Conservation (phyloP, 2,113 vertebrate genomes). For the Phaethornis superciliosus region DNA sequence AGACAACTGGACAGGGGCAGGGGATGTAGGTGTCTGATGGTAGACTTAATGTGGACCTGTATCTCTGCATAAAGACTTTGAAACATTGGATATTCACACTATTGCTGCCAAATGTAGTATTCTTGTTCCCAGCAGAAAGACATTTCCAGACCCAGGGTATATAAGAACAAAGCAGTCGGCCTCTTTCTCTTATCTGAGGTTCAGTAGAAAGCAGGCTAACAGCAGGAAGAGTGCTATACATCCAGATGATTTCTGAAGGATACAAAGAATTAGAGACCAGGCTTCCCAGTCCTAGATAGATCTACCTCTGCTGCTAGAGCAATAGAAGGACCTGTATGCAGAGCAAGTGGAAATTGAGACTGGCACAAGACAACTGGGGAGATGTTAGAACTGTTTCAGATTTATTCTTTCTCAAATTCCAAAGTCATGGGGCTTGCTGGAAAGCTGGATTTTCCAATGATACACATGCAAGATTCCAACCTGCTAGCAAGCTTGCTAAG, state of each 20-base stretch:
- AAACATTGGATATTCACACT: neutral
- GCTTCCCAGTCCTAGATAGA: neutral
- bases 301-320: neutral
- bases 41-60: neutral
- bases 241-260: neutral
- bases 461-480: neutral
- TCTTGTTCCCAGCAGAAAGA: neutral
- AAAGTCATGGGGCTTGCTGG: neutral
- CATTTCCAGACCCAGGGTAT: neutral
- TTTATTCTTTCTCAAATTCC: neutral
- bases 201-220: neutral
- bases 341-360: neutral
- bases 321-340: rapidly evolving
- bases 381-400: neutral
- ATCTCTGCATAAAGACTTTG: neutral
- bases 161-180: neutral
- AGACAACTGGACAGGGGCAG: rapidly evolving
- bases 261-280: neutral
- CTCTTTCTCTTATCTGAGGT: neutral
- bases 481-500: neutral
- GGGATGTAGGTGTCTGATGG: no score
- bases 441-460: neutral
- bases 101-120: neutral
- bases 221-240: neutral
- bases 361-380: neutral